Evolutionary conservation across 2,113 vertebrate genomes (phyloP), one percentile per base, ranked within the genome.

Genomic region (Ellobius talpinus): DNA sequence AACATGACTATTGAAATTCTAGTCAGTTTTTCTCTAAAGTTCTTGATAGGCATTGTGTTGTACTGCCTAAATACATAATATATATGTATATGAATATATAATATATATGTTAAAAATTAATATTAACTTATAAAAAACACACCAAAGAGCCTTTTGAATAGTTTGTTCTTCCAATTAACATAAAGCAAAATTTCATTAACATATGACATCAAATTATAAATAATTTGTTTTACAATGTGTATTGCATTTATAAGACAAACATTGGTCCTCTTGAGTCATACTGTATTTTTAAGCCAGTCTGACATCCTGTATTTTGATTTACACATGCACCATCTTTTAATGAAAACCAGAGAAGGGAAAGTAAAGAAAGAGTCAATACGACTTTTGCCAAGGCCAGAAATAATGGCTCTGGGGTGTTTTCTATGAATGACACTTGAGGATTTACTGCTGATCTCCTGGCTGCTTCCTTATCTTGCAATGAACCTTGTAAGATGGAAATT

Each of bases 281-380:
- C 11, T 77, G 33, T 58, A 47, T 87, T 87, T 91, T 92, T 29
- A 81, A 70, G 73, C 1, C 12, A 68, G 26, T 89, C 74, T 94
- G 86, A 36, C 68, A 61, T 68, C 47, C 58, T 93, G 5, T 91
- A 17, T 91, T 96, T 96, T 95, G 10, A 96, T 95, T 96, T 94
- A 96, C 33, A 91, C 47, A 52, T 72, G 9, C 42, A 72, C 19
- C 55, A 84, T 87, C 63, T 93, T 96, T 89, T 96, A 97, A 97
- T 96, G 84, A 97, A 97, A 98, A 91, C 93, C 96, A 97, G 93
- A 76, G 74, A 95, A 95, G 65, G 5, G 77, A 96, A 90, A 84
- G 55, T 73, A 93, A 94, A 88, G 33, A 33, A 68, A 93, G 96
- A 96, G 74, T 95, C 74, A 79, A 16, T 72, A 77, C 21, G 4